Conservation (phyloP, 2,113 vertebrate species). For the Lamprotornis superbus region DNA sequence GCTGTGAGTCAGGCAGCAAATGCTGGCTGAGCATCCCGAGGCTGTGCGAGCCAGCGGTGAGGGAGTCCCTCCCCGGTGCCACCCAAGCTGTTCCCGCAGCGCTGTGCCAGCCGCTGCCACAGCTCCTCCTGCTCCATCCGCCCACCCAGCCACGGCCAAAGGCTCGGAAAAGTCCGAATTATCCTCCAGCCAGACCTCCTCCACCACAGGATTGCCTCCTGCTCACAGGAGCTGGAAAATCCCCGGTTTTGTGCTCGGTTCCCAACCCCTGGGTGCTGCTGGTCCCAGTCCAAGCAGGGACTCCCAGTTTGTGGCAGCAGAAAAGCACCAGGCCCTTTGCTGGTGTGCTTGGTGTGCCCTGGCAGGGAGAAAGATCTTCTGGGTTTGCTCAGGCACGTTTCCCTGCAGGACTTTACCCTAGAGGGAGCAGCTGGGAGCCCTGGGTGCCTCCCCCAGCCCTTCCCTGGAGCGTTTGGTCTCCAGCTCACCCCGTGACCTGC, state of each 20-base stretch:
- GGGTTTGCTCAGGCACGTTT: neutral
- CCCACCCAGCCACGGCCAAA: neutral
- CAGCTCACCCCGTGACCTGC: neutral
- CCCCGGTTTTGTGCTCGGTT: fast-evolving
- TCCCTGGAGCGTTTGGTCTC: neutral
- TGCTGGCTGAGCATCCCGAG: neutral
- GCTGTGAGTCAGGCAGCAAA: neutral
- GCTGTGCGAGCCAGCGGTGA: neutral
- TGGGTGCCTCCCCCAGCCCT: neutral
- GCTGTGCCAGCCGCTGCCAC: fast-evolving
- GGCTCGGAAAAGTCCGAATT: neutral
- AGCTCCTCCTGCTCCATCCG: neutral
- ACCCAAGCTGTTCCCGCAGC: neutral
- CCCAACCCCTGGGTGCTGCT: neutral
- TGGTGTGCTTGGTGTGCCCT: fast-evolving
- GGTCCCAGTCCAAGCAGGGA: neutral
- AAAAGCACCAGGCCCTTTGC: neutral
- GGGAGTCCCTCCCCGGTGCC: constrained; percentile 35
- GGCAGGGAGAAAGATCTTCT: neutral
- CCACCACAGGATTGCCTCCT: neutral
- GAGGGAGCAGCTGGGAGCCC: neutral
- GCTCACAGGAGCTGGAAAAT: neutral
- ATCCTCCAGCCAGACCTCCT: neutral
- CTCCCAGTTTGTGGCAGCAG: neutral
- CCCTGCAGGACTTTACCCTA: neutral